These are phyloP conservation scores for Patella ulyssiponensis DNA, from an alignment of 2,888 invertebrate genomes.

Conservation along the genomic window DNA sequence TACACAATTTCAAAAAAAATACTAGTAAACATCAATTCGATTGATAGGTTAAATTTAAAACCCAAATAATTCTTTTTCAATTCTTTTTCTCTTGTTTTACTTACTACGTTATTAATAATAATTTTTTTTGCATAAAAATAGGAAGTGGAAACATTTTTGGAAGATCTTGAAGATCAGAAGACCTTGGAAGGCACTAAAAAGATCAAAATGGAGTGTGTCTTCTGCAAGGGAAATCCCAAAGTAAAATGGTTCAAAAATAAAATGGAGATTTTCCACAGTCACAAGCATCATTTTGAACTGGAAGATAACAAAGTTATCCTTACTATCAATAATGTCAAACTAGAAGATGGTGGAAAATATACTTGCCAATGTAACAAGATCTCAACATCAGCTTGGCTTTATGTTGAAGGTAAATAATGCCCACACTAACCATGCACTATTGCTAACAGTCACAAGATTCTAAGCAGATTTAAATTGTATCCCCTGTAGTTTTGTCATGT, in stretches of 20 bases:
- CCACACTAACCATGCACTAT: too few relatives aligned
- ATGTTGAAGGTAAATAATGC: constrained; percentile 83
- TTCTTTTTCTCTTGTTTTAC: too few relatives aligned
- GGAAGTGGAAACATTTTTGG: constrained; percentile 80
- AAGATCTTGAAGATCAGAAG: constrained; percentile 94
- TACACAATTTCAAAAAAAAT: too few relatives aligned
- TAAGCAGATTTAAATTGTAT: too few relatives aligned
- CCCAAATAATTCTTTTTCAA: too few relatives aligned
- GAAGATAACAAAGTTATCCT: constrained; percentile 93
- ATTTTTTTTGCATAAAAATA: constrained; percentile 25
- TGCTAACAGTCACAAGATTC: too few relatives aligned
- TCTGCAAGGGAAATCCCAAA: constrained; percentile 90
- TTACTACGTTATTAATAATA: constrained; percentile 6
- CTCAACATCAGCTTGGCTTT: constrained; percentile 89
- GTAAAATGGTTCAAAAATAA: constrained; percentile 74
- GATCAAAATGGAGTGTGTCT: constrained; percentile 92
- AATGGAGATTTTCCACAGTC: constrained; percentile 94
- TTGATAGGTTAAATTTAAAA: too few relatives aligned
- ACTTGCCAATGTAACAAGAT: constrained; percentile 94
- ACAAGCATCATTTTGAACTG: constrained; percentile 93
- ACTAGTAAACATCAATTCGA: too few relatives aligned
- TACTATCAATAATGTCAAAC: constrained; percentile 90
- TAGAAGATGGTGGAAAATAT: constrained; percentile 97
- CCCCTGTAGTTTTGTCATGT: not conserved
- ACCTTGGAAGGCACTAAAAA: constrained; percentile 97